Evolutionary conservation across 2,797 vertebrate species (phyloP).

Genomic region (Adelosebastes latens): DNA sequence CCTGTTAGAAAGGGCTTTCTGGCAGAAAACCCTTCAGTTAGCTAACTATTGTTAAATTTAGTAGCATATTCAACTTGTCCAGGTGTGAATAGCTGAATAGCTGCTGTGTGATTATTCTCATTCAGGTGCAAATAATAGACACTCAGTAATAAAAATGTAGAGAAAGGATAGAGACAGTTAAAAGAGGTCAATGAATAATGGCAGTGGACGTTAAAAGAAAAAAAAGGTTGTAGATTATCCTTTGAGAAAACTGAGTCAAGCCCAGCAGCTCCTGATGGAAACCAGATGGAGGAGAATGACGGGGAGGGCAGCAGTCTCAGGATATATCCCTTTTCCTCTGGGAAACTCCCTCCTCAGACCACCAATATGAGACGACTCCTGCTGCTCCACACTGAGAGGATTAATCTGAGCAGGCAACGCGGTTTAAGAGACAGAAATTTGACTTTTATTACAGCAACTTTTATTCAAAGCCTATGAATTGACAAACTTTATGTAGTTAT

Average conservation of each 20-base stretch:
- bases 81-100: too few relatives aligned
- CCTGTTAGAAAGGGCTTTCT: accelerated
- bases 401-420: background rate
- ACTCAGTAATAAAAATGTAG: background rate
- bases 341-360: conserved; percentile 63
- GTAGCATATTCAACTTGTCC: too few relatives aligned
- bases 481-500: background rate
- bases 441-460: background rate
- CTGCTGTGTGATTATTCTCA: too few relatives aligned
- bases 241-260: conserved; percentile 36
- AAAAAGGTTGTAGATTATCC: conserved; percentile 9
- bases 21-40: too few relatives aligned
- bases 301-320: conserved; percentile 56
- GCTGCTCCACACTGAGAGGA: background rate
- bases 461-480: background rate
- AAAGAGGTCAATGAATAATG: conserved; percentile 11
- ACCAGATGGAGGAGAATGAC: conserved; percentile 78
- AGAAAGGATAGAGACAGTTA: background rate
- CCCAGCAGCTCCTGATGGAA: conserved; percentile 68
- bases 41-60: too few relatives aligned
- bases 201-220: background rate
- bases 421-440: background rate
- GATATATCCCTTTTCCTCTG: conserved; percentile 65
- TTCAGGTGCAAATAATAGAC: too few relatives aligned
- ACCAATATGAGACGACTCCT: conserved; percentile 25